Evolutionary conservation across 30 jellyfish, hydroid and myxozoan genomes (phyloP), one percentile per base, ranked within the genome.

Genomic region (Hydractinia echinata): DNA sequence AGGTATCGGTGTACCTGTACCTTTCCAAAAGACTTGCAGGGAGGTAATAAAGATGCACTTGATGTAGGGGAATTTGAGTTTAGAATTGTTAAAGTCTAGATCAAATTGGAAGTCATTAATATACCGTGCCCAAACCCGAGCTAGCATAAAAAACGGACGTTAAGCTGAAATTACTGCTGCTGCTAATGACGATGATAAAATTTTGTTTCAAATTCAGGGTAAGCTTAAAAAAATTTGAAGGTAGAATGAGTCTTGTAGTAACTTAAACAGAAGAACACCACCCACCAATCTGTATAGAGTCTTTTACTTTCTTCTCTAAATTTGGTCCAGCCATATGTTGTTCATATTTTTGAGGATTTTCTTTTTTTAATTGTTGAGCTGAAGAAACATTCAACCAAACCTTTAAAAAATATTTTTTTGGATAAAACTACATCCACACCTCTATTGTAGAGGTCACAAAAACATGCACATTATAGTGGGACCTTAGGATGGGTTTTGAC

Each of bases 321-420:
- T 68, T 78, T 20, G 86, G 76, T 58, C 91, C 91, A 30, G 88
- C 85, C 53, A 86, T 78, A 72, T 83, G 87, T 51, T 86, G 89
- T 11, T 79, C 73, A 79, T 87, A 92, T 66, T 83, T 82, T 73
- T 74, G 60, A 1, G 95, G 94, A 14, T 62, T 51, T 66, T 81
- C 83, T 44, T 78, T 85, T 64, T 78, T 74, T 66, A 55, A 82
- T 18, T n/a, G 61, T 44, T 80, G 79, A 51, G 98, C 98, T 13
- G 53, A 70, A 76, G 96, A 87, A 6, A 83, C 76, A 62, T 39
- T 44, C 54, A 92, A 61, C 98, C 98, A 92, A 13, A 92, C 95
- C 98, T 92, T 15, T 54, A 62, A 15, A n/a, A 77, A 83, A 74
- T 14, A 13, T 15, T 20, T 11, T 11, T 15, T 68, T 20, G 3